A percentile compares a stretch with the other conserved stretches of the same genome.
Evolutionary conservation across 2,797 vertebrate species (phyloP).

Genomic region (Gymnoscopelus microlampas): DNA sequence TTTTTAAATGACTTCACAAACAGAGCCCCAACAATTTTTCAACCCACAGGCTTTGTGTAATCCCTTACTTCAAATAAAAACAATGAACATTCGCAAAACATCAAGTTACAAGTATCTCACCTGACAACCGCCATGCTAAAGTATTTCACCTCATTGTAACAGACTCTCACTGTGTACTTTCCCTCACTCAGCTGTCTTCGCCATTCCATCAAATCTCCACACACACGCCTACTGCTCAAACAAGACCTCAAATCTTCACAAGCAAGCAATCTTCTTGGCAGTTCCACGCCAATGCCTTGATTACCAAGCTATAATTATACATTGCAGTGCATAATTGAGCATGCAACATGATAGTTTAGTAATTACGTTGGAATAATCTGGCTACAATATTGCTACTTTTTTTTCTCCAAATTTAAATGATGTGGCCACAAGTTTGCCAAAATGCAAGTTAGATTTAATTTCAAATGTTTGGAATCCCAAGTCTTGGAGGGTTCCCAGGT

Average conservation of each 20-base stretch:
- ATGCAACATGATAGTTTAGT: neutral
- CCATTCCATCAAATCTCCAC: constrained; percentile 25
- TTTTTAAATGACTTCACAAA: neutral
- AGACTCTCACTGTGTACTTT: constrained; percentile 21
- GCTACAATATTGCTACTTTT: constrained; percentile 16
- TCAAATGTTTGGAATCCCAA: neutral
- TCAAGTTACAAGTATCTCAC: constrained; percentile 4
- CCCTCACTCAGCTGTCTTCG: constrained; percentile 24
- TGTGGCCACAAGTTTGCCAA: neutral
- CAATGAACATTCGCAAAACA: neutral
- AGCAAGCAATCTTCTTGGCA: neutral
- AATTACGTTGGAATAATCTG: neutral
- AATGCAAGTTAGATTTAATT: constrained; percentile 9
- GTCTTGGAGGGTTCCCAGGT: too few relatives aligned
- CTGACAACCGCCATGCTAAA: constrained; percentile 11
- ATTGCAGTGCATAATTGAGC: constrained; percentile 1
- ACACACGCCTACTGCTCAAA: constrained; percentile 20
- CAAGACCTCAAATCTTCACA: constrained; percentile 28
- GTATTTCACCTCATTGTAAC: constrained; percentile 4
- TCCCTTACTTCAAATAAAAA: constrained; percentile 23
- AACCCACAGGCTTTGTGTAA: neutral
- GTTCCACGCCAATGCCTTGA: constrained; percentile 20
- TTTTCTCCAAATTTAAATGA: constrained; percentile 4
- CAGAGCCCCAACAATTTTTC: neutral
- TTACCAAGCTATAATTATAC: constrained; percentile 29